Base-by-base conservation (phyloP, 2,113 vertebrate species). In the Bucco capensis region DNA sequence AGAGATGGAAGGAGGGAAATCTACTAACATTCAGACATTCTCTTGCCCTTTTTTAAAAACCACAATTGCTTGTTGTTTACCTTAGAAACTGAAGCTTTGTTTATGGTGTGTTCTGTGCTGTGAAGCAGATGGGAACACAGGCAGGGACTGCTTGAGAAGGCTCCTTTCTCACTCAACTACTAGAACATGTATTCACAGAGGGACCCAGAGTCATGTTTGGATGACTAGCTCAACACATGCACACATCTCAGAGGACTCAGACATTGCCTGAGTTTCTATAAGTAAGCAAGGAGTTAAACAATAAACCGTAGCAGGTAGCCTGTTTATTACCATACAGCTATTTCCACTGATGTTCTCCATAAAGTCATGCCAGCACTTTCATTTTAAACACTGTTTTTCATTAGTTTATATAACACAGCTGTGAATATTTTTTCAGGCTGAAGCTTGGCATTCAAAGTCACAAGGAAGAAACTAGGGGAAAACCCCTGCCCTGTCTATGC, bases 341-440 rank as follows among this genome's bases (percentile, higher is more conserved):
- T 92, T 95, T 95, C 74, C 92, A 89, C 81, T 80, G 78, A 78
- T 92, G 86, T 79, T 96, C 78, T 73, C 89, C 86, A 85, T 92
- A 83, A 94, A 91, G 71, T 85, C 2, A 0, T 85, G 71, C 77
- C 86, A 94, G 71, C 71, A 77, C 84, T 92, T 93, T 95, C 17
- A 89, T 89, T 95, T 95, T 92, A 95, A 95, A 90, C 81, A 64
- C 77, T 96, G 90, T 51, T 94, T 94, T 90, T 92, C 46, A 15
- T 89, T 93, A 93, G 86, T 94, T 94, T 92, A 91, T 92, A 73
- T 89, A 94, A 83, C 76, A 74, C 93, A 94, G 74, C 81, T 92
- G 90, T 95, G 95, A 93, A 90, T 90, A 93, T 87, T 95, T 93
- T 95, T 83, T 92, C 78, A 90, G 78, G 35, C 64, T 95, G 80